Percentiles rank a stretch among this genome's conserved stretches.
These are phyloP conservation scores for Conistra vaccinii DNA, from an alignment of 2,888 invertebrate species.

Conservation along the genomic window DNA sequence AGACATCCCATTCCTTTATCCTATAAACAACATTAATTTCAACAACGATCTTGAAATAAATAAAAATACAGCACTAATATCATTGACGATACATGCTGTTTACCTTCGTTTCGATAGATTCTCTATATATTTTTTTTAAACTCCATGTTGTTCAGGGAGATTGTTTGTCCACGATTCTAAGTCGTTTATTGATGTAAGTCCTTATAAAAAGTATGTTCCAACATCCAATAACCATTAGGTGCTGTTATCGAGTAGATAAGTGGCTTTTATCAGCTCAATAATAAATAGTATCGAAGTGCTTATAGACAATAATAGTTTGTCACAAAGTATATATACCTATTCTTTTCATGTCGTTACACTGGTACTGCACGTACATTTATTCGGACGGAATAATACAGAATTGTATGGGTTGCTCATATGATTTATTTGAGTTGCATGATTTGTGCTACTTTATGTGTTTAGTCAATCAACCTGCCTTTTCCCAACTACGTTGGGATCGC, in stretches of 20 bases:
- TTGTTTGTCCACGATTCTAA: not conserved
- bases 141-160: not conserved
- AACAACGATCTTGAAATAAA: not conserved
- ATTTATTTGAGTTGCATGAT: not conserved
- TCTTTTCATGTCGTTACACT: not conserved
- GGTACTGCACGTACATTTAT: not conserved
- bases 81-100: not conserved
- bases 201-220: not conserved
- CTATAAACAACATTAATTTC: not conserved
- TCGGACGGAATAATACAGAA: constrained; percentile 6
- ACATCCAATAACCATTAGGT: constrained; percentile 54
- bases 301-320: constrained; percentile 42
- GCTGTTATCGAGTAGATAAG: constrained; percentile 63
- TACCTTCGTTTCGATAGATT: not conserved
- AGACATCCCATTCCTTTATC: not conserved
- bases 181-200: constrained; percentile 16
- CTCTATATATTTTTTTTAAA: not conserved
- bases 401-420: not conserved
- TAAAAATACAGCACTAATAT: not conserved
- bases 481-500: too few species aligned
- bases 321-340: constrained; percentile 1
- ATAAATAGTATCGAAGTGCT: constrained; percentile 50
- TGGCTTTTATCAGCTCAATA: constrained; percentile 51
- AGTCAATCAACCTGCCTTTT: too few species aligned
- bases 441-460: not conserved